Evolutionary conservation across 2,113 vertebrate species (phyloP), one percentile per base, ranked within the genome.

Genomic region (Tricholaema leucomelas): DNA sequence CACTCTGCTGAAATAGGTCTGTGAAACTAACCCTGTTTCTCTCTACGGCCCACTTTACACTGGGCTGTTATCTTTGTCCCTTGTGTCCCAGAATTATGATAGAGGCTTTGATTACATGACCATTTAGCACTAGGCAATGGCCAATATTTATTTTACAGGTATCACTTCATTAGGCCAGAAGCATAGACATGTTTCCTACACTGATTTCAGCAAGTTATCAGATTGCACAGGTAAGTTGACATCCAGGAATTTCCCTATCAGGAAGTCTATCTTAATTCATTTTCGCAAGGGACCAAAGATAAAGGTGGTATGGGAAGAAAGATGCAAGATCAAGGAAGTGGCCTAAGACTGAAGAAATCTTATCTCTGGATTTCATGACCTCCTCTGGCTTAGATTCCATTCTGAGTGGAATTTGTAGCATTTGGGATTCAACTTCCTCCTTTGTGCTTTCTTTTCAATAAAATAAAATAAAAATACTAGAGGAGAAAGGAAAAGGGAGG

Each of bases 231-330:
- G 92, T 94, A 95, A 91, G 95, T 18, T 92, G 81, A 95, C 94
- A 92, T 88, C 69, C 58, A 83, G 27, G 65, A 92, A 80, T 80
- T 92, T 88, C 36, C 33, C 44, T 92, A 86, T 96, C 92, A 67
- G 71, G 87, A 91, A 92, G 69, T 19, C 33, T n/a, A 94, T 96
- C 93, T 94, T 94, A 96, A 95, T 92, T 92, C 21, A 89, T 93
- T 90, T 91, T 94, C 92, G 87, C 87, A 81, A 79, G 91, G 75
- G 95, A 93, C 27, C 8, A 16, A 76, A 95, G 92, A 95, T 96
- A 97, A 91, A 69, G 40, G 33, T 82, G 46, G 33, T 87, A 64
- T 69, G 10, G 71, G 25, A 87, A 88, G 60, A 90, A 82, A 94
- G 44, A 61, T 85, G 38, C 20, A 75, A 95, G 56, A 79, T 58